These are phyloP conservation scores for Drosophila watanabei DNA, from an alignment of 1,140 invertebrate species.

Conservation along the genomic window DNA sequence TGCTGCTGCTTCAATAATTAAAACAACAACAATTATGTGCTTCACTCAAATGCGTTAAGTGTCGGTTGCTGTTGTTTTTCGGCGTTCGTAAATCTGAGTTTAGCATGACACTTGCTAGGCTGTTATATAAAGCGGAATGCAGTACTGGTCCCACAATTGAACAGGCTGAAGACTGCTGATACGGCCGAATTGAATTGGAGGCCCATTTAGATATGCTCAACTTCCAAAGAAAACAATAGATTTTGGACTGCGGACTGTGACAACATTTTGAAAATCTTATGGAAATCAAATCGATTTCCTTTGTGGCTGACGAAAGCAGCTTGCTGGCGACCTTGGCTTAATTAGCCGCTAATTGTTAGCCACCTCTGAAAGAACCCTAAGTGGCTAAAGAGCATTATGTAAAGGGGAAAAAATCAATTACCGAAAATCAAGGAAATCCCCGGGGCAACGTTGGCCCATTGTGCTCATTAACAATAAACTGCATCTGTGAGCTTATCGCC, in stretches of 20 bases:
- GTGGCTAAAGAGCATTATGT: background rate
- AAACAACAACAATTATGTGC: slow-evolving; percentile 65
- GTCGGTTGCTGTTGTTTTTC: slow-evolving; percentile 37
- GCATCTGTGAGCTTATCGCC: slow-evolving; percentile 9
- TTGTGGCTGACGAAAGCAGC: slow-evolving; percentile 38
- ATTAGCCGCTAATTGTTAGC: slow-evolving; percentile 43
- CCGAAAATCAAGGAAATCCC: slow-evolving; percentile 34
- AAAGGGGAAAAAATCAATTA: slow-evolving; percentile 12
- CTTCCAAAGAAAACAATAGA: slow-evolving; percentile 8
- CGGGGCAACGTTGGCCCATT: slow-evolving; percentile 3
- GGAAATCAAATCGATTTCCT: slow-evolving; percentile 55
- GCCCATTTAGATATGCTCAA: slow-evolving; percentile 20
- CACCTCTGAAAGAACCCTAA: slow-evolving; percentile 13
- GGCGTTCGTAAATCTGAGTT: slow-evolving; percentile 41
- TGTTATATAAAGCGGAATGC: slow-evolving; percentile 62
- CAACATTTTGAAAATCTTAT: slow-evolving; percentile 34
- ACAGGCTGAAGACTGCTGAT: background rate
- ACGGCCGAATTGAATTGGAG: slow-evolving; percentile 13
- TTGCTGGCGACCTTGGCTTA: slow-evolving; percentile 51
- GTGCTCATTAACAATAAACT: slow-evolving; percentile 28
- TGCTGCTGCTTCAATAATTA: slow-evolving; percentile 65
- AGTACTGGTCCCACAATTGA: slow-evolving; percentile 9
- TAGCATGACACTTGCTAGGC: slow-evolving; percentile 67
- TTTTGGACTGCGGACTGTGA: background rate
- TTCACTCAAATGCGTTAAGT: slow-evolving; percentile 66